Percentiles rank a stretch among this genome's conserved stretches.
phyloP scores from a whole-genome alignment of 2,113 vertebrate species.

The Thymallus thymallus region DNA sequence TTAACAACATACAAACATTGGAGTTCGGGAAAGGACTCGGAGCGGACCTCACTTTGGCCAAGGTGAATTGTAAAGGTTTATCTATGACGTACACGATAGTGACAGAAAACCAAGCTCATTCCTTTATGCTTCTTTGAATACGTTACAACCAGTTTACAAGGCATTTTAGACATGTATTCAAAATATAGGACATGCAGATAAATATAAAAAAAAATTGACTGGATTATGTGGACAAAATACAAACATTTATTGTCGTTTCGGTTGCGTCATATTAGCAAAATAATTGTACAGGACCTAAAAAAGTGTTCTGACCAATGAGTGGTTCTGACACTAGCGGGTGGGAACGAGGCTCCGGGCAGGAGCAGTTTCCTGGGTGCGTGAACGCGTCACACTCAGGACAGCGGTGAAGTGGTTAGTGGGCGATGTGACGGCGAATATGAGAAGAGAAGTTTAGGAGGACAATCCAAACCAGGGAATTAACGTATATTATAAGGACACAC shows the following conservation, averaged over 20 bases:
- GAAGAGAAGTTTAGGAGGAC: conserved; percentile 35
- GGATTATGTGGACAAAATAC: too few species aligned
- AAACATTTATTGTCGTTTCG: too few species aligned
- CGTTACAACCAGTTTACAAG: too few species aligned
- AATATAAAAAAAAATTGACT: too few species aligned
- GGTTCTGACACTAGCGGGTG: conserved; percentile 14
- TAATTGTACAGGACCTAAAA: neutral
- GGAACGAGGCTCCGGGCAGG: conserved; percentile 13
- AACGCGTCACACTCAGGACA: conserved; percentile 20
- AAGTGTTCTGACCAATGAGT: too few species aligned
- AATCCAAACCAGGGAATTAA: neutral
- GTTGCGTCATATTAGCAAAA: too few species aligned
- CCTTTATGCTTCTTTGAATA: too few species aligned
- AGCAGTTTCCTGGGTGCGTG: conserved; percentile 56
- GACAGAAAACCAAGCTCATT: too few species aligned
- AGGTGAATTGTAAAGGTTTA: too few species aligned
- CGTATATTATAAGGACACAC: conserved; percentile 3
- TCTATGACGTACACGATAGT: too few species aligned
- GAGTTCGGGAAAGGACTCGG: neutral
- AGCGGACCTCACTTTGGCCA: neutral
- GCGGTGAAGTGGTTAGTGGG: neutral
- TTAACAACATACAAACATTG: neutral
- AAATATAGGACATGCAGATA: too few species aligned
- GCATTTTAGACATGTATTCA: too few species aligned
- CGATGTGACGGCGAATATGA: conserved; percentile 34